Conservation (phyloP, 2,113 vertebrate species). For the Antigone vipio region DNA sequence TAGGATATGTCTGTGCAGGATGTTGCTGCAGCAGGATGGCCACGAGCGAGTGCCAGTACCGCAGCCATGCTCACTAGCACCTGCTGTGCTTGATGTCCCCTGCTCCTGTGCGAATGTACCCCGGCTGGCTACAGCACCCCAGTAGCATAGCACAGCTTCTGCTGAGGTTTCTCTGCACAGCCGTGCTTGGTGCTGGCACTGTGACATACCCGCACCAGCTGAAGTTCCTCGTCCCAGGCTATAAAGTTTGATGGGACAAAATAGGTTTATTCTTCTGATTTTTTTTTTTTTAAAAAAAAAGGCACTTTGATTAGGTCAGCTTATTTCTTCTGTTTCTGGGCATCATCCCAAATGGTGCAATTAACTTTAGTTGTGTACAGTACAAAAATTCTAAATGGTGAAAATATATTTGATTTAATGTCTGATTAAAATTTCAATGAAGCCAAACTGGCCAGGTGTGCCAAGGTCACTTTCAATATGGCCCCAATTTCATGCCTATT, state of each 20-base stretch:
- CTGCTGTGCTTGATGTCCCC: not conserved
- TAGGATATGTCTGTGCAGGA: not conserved
- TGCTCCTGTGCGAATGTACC: rapidly evolving
- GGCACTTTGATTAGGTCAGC: not conserved
- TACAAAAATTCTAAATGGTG: not conserved
- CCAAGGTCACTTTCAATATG: not conserved
- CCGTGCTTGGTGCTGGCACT: not conserved
- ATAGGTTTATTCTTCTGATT: not conserved
- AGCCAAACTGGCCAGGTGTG: not conserved
- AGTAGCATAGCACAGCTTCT: not conserved
- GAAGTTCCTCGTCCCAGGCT: not conserved
- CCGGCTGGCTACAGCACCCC: not conserved
- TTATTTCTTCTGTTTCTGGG: not conserved
- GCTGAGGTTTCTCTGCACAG: not conserved
- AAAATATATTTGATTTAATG: not conserved
- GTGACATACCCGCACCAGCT: not conserved
- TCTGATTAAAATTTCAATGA: not conserved
- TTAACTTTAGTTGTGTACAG: slow-evolving; percentile 1
- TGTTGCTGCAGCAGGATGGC: not conserved
- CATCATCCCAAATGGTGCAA: not conserved
- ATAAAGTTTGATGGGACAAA: not conserved
- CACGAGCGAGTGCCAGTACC: rapidly evolving
- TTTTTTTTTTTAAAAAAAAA: not conserved
- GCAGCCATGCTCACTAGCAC: not conserved
- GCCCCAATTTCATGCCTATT: not conserved